Evolutionary conservation across 1,140 invertebrate genomes (phyloP), one percentile per base, ranked within the genome.

Genomic region (Nasonia giraulti): DNA sequence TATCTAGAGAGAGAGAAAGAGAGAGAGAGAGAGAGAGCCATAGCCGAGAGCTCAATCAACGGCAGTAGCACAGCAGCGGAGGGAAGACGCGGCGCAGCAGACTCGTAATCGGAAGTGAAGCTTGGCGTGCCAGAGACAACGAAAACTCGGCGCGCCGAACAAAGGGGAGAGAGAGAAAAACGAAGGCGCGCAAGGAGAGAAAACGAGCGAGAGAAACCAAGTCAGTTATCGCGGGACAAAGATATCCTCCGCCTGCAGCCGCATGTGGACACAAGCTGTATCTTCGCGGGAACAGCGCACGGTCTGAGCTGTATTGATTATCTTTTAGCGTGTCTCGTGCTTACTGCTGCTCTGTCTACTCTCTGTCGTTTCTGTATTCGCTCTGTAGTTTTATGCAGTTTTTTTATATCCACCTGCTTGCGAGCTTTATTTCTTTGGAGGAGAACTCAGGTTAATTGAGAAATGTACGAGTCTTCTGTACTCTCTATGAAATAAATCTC

Each of bases 271-370:
- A 78, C 69, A 77, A 87, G 83, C 62, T 73, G 73, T 81, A 55
- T 85, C 80, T 74, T 37, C 40, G 73, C 66, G 66, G 23, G 23
- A 27, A 27, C 27, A 27, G 33, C 2, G 68, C 23, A 68, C 31
- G 80, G 55, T 20, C 83, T 79, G 33, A 80, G 78, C 82, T 86
- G 87, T 88, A 88, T 88, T 87, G 87, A 88, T 88, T 87, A 88
- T 88, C 86, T 86, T 88, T 86, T 87, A 86, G 86, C 87, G 82
- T 86, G 82, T 85, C 79, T 85, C 82, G 37, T 33, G 47, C 79
- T 83, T 74, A 75, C 37, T 66, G 10, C 8, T 77, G 14, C 47
- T 55, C 44, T 0, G 44, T 78, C 23, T 66, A 11, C 69, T 6
- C 55, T 20, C 10, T n/a, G 44, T 68, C 33, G 77, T 86, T 83